Evolutionary conservation across 2,888 invertebrate genomes (phyloP).

Genomic region (Melanargia galathea): DNA sequence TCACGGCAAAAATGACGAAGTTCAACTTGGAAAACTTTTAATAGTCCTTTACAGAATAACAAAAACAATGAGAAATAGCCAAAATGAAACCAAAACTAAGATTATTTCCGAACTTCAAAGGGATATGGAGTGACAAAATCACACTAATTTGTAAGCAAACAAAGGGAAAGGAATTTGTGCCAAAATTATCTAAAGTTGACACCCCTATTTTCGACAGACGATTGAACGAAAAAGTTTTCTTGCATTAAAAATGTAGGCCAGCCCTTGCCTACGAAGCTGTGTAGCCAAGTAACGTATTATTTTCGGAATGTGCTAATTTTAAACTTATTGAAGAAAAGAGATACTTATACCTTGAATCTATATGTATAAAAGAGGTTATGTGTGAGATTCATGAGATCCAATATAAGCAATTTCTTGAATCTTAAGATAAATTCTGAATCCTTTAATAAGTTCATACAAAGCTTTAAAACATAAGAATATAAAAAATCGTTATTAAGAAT

Average conservation of each 20-base stretch:
- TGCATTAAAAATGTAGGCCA: slow-evolving; percentile 31
- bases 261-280: slow-evolving; percentile 24
- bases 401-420: too few species aligned
- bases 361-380: too few species aligned
- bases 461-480: too few species aligned
- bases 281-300: neutral
- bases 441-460: too few species aligned
- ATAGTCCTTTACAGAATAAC: neutral
- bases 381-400: too few species aligned
- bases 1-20: neutral
- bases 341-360: neutral
- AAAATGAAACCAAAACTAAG: neutral
- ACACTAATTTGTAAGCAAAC: slow-evolving; percentile 18
- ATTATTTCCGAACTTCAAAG: neutral
- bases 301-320: slow-evolving; percentile 5
- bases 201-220: slow-evolving; percentile 27
- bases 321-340: neutral
- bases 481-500: too few species aligned
- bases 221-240: slow-evolving; percentile 31
- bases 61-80: neutral
- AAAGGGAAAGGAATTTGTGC: slow-evolving; percentile 15
- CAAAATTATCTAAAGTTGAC: slow-evolving; percentile 26
- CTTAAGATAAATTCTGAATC: too few species aligned
- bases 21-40: neutral
- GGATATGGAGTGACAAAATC: slow-evolving; percentile 8